Evolutionary conservation across 23 tunicate species (phyloP), one percentile per base, ranked within the genome.

Genomic region (Halocynthia roretzi): DNA sequence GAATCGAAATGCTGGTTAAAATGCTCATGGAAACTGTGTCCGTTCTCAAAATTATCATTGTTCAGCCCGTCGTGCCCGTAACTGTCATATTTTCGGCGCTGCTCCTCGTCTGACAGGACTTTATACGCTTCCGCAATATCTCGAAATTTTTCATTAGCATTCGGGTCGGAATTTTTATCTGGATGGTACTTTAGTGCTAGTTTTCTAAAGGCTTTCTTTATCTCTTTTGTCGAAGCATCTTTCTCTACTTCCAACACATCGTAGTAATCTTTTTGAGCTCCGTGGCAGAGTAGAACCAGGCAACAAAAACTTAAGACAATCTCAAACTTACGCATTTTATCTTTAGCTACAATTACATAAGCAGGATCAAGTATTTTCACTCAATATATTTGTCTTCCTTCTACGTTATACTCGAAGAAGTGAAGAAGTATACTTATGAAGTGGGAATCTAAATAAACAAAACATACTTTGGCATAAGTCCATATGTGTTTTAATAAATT

Each of bases 71-170:
- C 95, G 21, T 89, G 88, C 6, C 96, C 96, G 71, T 71, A 83
- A 20, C 71, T 77, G 71, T 89, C 96, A 80, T 89, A 89, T n/a
- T 84, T 53, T 51, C 40, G 23, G 19, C 96, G 81, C 80, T 89
- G 75, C 53, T 84, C 76, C 56, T 89, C 86, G 53, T 89, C 77
- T 5, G 89, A 84, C 6, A 89, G 70, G 17, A 89, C 96, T 51
- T 84, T 79, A 70, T 89, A 89, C 10, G 96, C 96, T 76, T 93
- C 98, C 0, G 98, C 98, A 75, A 93, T 93, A 50, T 93, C 84
- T 51, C 98, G 81, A 77, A 93, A 93, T 54, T 87, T 93, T 80
- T 80, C 98, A 64, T 83, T 94, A 8, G 98, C 98, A 52, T 51
- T 86, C 7, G 83, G 83, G 2, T 85, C 87, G 54, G 77, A 78